Evolutionary conservation across 1,140 invertebrate genomes (phyloP), one percentile per base, ranked within the genome.

Genomic region (Eueides isabella): DNA sequence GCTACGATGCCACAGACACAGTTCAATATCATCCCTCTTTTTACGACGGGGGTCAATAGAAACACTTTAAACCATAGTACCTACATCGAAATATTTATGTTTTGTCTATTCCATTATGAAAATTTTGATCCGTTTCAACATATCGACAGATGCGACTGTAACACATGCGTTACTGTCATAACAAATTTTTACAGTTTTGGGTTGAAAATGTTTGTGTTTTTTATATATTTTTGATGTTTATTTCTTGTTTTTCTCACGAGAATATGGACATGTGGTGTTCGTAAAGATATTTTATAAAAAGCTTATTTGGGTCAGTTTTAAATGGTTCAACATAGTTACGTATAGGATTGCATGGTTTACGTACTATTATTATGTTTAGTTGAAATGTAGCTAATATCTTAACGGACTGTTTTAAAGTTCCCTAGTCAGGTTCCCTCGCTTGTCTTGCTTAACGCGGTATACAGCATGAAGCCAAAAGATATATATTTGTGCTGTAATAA

Each of bases 161-260:
- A 55, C 48, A 55, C 19, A 55, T 55, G 48, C 26, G 26, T 26
- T 23, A 26, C 48, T 26, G 9, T 11, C 2, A 23, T 55, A 55
- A 55, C 19, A 55, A 12, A 11, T 55, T 55, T 44, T 55, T 55
- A 55, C 48, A 23, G 48, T 55, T 48, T 55, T 55, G 23, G 48
- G 48, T 55, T 55, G 9, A 55, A 55, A 55, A 55, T 55, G 23
- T 48, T 48, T 48, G 5, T 44, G 3, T 44, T 44, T n/a, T 12
- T 16, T 44, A 44, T n/a, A n/a, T 44, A 0, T 44, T 44, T 44
- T 44, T 44, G 16, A 44, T 44, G 16, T 48, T 19, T 19, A 26
- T 55, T 55, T 26, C 23, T 11, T 55, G 0, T 55, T 55, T 55
- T 23, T 55, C 48, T 55, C 48, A 55, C 4, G 48, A 23, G 19